Evolutionary conservation across 2,888 invertebrate genomes (phyloP).

Genomic region (Pristionchus mayeri): DNA sequence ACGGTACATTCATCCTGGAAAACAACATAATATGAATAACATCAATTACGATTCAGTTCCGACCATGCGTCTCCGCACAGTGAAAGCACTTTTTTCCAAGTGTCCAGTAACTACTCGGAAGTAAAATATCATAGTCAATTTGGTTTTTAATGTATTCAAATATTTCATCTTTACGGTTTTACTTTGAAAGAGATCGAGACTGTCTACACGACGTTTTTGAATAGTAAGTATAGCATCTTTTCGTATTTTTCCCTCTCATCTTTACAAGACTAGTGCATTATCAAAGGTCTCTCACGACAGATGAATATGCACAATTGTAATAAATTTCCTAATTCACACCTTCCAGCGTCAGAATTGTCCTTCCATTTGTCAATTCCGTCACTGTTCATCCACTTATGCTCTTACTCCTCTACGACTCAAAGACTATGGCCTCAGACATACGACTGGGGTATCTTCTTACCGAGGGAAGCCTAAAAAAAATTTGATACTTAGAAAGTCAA

Average conservation of each 20-base stretch:
- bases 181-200: neutral
- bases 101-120: no score
- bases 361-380: neutral
- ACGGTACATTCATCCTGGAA: no score
- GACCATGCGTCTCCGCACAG: no score
- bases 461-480: neutral
- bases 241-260: neutral
- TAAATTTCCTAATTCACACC: neutral
- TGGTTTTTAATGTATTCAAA: no score
- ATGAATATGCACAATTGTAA: neutral
- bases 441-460: neutral
- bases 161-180: neutral
- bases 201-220: neutral
- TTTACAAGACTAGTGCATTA: no score
- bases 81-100: no score
- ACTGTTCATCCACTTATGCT: neutral
- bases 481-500: no score
- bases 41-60: no score
- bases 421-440: neutral
- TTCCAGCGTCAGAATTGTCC: neutral
- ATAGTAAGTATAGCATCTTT: neutral
- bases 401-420: neutral
- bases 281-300: no score
- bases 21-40: no score
- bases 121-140: no score